A percentile compares a stretch with the other conserved stretches of the same genome.
These are phyloP conservation scores for Sebastes minor DNA, from an alignment of 2,797 vertebrate genomes.

Conservation along the genomic window DNA sequence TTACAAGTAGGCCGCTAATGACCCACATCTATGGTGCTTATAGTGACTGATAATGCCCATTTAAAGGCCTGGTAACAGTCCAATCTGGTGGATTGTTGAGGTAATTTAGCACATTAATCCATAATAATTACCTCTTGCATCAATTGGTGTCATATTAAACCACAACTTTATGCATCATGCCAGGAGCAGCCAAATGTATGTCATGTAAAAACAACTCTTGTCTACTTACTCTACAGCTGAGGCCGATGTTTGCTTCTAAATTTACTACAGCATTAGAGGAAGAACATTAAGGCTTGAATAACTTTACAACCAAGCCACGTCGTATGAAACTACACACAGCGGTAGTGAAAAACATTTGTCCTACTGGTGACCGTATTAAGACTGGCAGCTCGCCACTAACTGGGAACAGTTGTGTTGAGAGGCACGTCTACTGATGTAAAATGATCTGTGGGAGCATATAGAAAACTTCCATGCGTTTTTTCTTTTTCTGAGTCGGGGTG, in stretches of 20 bases:
- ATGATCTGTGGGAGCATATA: slow-evolving; percentile 74
- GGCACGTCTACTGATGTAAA: slow-evolving; percentile 77
- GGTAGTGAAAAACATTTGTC: slow-evolving; percentile 71
- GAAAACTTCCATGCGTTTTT: slow-evolving; percentile 67
- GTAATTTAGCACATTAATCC: slow-evolving; percentile 35
- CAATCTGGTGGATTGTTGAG: slow-evolving; percentile 20
- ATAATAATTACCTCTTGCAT: slow-evolving; percentile 38
- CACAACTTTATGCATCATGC: slow-evolving; percentile 16
- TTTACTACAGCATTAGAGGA: slow-evolving; percentile 9
- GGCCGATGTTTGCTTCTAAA: slow-evolving; percentile 17
- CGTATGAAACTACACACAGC: slow-evolving; percentile 51
- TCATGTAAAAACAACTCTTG: slow-evolving; percentile 23
- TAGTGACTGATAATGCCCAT: too few species aligned
- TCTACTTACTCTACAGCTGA: slow-evolving; percentile 2
- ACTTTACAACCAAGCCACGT: slow-evolving; percentile 54
- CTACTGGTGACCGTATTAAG: slow-evolving; percentile 62
- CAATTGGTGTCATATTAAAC: slow-evolving; percentile 47
- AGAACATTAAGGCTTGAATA: slow-evolving; percentile 47
- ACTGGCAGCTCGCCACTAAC: slow-evolving; percentile 71
- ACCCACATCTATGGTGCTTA: too few species aligned
- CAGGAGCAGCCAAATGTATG: slow-evolving; percentile 7
- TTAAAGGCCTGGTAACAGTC: too few species aligned
- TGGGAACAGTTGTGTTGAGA: slow-evolving; percentile 77
- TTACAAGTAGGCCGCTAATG: too few species aligned
- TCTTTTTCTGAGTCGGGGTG: slow-evolving; percentile 47